phyloP scores from a whole-genome alignment of 2,888 invertebrate genomes.

The Hybos culiciformis region DNA sequence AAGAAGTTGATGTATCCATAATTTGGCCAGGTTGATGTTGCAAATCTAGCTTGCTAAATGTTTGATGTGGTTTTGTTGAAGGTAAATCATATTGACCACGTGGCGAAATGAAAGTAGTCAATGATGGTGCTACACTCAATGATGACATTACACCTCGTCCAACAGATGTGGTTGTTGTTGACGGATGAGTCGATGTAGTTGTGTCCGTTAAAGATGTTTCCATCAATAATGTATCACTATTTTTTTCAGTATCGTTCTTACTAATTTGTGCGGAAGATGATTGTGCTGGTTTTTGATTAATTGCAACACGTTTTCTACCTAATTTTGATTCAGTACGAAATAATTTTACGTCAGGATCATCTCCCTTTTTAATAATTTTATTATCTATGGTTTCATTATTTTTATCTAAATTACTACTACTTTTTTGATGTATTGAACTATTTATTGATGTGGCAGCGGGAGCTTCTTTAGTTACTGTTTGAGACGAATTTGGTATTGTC shows the following conservation, averaged over 20 bases:
- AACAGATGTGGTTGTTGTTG: slow-evolving; percentile 13
- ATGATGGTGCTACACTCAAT: background rate
- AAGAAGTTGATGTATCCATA: background rate
- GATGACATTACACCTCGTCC: slow-evolving; percentile 2
- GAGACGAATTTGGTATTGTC: background rate
- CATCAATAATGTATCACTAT: slow-evolving; percentile 23
- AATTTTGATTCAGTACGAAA: slow-evolving; percentile 25
- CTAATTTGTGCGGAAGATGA: slow-evolving; percentile 14
- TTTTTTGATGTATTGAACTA: slow-evolving; percentile 6
- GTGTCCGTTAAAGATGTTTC: slow-evolving; percentile 32
- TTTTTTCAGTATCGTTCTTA: slow-evolving; percentile 15
- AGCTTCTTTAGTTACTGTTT: background rate
- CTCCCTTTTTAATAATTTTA: slow-evolving; percentile 6
- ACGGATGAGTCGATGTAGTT: slow-evolving; percentile 15
- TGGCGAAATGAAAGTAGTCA: background rate
- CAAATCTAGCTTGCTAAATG: background rate
- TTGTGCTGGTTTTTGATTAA: slow-evolving; percentile 25
- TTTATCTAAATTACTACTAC: slow-evolving; percentile 10
- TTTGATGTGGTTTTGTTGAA: background rate
- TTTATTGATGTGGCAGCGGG: slow-evolving; percentile 2
- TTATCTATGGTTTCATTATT: slow-evolving; percentile 7
- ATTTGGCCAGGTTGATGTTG: slow-evolving; percentile 2
- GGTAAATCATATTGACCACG: slow-evolving; percentile 1
- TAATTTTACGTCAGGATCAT: slow-evolving; percentile 4
- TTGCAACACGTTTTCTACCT: slow-evolving; percentile 28